A percentile compares a stretch with the other conserved stretches of the same genome.
Evolutionary conservation across 2,797 vertebrate genomes (phyloP).

Genomic region (Hemitrygon akajei): DNA sequence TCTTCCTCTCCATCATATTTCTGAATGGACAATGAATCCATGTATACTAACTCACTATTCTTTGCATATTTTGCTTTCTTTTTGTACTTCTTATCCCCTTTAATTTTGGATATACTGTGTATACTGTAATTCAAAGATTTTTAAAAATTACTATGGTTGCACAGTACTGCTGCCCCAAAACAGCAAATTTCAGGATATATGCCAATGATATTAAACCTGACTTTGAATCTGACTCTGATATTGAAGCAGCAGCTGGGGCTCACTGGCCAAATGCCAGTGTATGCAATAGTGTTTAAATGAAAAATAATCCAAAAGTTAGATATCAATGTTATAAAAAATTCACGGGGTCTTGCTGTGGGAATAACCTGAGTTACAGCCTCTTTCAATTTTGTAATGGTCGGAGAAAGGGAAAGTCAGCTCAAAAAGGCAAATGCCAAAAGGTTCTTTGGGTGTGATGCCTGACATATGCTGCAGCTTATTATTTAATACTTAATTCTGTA

Average conservation of each 20-base stretch:
- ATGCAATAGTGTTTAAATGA: neutral
- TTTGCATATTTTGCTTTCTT: too few relatives aligned
- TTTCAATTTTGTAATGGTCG: neutral
- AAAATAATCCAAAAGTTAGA: neutral
- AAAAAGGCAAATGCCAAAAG: neutral
- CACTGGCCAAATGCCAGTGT: neutral
- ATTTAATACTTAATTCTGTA: neutral
- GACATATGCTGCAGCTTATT: neutral
- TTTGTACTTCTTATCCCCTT: too few relatives aligned
- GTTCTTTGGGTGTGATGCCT: neutral
- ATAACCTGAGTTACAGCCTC: neutral
- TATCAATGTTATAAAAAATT: neutral
- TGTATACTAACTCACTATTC: too few relatives aligned
- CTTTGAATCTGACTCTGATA: neutral
- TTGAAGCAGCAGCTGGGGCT: neutral
- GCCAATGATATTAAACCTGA: too few relatives aligned
- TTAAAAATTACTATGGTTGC: too few relatives aligned
- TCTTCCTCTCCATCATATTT: too few relatives aligned
- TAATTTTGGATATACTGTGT: too few relatives aligned
- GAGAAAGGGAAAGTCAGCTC: neutral
- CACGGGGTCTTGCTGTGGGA: neutral
- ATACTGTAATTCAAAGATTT: too few relatives aligned
- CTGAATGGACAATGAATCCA: too few relatives aligned
- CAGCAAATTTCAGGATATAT: too few relatives aligned
- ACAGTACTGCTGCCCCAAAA: too few relatives aligned